phyloP scores from a whole-genome alignment of 2,888 invertebrate genomes.

The Zhuqinia jingwanae region DNA sequence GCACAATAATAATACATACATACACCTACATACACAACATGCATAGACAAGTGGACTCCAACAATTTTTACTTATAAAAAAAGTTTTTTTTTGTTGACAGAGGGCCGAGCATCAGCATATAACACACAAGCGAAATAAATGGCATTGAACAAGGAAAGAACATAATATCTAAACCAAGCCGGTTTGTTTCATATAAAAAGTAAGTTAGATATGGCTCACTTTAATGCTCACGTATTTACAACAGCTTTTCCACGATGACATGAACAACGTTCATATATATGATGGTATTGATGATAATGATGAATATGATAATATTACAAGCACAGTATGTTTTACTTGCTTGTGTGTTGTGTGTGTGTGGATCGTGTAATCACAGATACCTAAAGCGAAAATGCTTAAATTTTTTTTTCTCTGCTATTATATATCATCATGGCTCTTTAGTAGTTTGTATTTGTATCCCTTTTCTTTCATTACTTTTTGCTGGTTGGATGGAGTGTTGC shows the following conservation, averaged over 20 bases:
- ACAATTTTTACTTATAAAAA: too few relatives aligned
- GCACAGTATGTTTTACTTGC: too few relatives aligned
- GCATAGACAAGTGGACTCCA: too few relatives aligned
- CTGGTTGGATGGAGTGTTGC: not conserved
- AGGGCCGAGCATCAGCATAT: too few relatives aligned
- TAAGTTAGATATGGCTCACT: slow-evolving; percentile 29
- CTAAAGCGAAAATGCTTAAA: slow-evolving; percentile 12
- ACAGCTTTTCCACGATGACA: slow-evolving; percentile 9
- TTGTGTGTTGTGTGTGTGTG: slow-evolving; percentile 10
- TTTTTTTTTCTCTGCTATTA: too few relatives aligned
- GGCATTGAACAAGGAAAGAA: not conserved
- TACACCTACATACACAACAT: not conserved
- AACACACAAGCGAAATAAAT: too few relatives aligned
- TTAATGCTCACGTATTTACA: slow-evolving; percentile 25
- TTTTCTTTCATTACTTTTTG: not conserved
- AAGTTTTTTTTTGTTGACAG: slow-evolving; percentile 21
- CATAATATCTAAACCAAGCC: not conserved
- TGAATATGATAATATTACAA: too few relatives aligned
- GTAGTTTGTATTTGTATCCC: not conserved
- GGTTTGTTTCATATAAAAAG: too few relatives aligned
- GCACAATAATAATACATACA: too few relatives aligned
- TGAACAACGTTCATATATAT: too few relatives aligned
- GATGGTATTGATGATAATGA: slow-evolving; percentile 1
- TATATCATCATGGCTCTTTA: slow-evolving; percentile 3
- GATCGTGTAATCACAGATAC: not conserved